A percentile compares a stretch with the other conserved stretches of the same genome.
Conservation (phyloP, 37 sponge, comb jelly and placozoan species). For the Halichondria panicea region DNA sequence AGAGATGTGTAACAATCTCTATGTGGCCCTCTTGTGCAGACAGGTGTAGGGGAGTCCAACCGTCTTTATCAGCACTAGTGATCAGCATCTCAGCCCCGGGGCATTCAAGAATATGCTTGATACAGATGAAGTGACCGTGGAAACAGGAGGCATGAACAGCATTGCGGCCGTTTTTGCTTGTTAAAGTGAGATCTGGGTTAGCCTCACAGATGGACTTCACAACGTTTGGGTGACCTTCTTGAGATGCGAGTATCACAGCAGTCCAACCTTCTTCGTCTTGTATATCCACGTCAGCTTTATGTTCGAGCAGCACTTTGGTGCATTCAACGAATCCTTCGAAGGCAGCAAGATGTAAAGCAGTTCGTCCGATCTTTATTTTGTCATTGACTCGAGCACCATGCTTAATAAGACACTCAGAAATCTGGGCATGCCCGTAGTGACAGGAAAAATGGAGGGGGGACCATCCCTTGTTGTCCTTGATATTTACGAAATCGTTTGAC, state of each 20-base stretch:
- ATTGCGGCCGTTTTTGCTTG: conserved; percentile 73
- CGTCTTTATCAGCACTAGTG: conserved; percentile 55
- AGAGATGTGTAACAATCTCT: conserved; percentile 54
- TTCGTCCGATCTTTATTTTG: conserved; percentile 70
- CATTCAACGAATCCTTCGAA: conserved; percentile 78
- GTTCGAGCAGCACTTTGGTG: conserved; percentile 55
- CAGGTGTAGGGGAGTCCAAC: conserved; percentile 86
- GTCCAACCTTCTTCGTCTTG: conserved; percentile 86
- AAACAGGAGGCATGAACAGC: conserved; percentile 79
- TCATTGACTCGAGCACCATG: conserved; percentile 55
- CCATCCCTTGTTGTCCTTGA: conserved; percentile 70
- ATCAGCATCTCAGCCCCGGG: conserved; percentile 1
- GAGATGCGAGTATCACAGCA: conserved; percentile 72
- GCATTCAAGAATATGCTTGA: conserved; percentile 37
- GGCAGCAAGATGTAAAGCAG: conserved; percentile 80
- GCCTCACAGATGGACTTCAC: conserved; percentile 45
- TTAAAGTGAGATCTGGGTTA: conserved; percentile 46
- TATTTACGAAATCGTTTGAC: conserved; percentile 28
- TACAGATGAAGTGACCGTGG: conserved; percentile 68
- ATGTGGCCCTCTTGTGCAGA: conserved; percentile 79
- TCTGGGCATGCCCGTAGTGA: conserved; percentile 64
- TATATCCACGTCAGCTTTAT: conserved; percentile 48
- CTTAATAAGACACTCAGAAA: conserved; percentile 49
- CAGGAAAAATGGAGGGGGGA: conserved; percentile 82
- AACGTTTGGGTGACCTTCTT: conserved; percentile 73